Conservation (phyloP, 2,888 invertebrate species). For the Eurois occulta region DNA sequence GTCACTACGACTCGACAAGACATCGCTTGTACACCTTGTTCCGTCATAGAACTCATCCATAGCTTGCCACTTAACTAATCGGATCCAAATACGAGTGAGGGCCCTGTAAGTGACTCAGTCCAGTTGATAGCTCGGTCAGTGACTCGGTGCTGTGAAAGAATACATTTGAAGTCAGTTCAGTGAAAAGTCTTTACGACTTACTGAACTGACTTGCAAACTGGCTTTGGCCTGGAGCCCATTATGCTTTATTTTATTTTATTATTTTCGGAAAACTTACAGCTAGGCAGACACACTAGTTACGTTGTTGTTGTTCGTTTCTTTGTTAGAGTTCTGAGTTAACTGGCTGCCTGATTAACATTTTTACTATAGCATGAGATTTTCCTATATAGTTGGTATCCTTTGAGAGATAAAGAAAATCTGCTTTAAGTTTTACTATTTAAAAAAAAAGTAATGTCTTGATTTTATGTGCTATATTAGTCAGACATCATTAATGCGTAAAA, state of each 20-base stretch:
- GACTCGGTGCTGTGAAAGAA: too few species aligned
- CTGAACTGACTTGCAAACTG: background rate
- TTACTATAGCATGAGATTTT: background rate
- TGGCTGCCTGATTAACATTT: background rate
- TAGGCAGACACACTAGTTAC: too few species aligned
- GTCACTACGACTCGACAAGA: background rate
- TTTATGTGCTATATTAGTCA: background rate
- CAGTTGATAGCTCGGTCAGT: too few species aligned
- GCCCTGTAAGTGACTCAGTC: too few species aligned
- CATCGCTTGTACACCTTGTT: background rate
- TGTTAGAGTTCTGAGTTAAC: background rate
- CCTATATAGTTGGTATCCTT: background rate
- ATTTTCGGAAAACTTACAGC: too few species aligned
- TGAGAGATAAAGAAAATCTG: background rate
- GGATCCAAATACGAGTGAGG: background rate
- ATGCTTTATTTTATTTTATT: too few species aligned
- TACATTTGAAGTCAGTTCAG: background rate
- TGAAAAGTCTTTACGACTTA: background rate
- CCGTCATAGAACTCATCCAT: background rate
- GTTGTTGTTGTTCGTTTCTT: too few species aligned
- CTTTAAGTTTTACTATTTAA: background rate
- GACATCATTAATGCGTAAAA: background rate
- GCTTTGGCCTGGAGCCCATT: background rate
- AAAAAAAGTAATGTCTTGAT: background rate
- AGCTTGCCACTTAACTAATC: background rate